Percentiles rank a stretch among this genome's conserved stretches.
Conservation (phyloP, 1,140 invertebrate species). For the Penaeus indicus region DNA sequence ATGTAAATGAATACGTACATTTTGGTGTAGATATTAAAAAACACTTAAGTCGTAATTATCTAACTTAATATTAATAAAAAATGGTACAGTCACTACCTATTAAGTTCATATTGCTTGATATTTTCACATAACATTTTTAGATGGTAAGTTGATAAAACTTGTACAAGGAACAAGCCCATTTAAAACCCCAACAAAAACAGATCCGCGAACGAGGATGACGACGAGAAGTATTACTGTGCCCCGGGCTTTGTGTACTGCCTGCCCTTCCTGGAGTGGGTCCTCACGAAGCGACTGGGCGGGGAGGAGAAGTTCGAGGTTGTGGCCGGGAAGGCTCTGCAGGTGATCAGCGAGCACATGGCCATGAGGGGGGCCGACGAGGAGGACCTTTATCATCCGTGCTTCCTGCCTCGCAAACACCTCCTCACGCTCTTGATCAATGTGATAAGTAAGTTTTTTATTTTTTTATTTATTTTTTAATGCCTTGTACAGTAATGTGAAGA, state of each 20-base stretch:
- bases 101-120: too few relatives aligned
- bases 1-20: too few relatives aligned
- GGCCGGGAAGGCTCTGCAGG: conserved; percentile 57
- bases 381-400: conserved; percentile 78
- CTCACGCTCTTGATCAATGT: conserved; percentile 84
- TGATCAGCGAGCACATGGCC: conserved; percentile 64
- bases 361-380: conserved; percentile 56
- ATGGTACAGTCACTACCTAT: too few relatives aligned
- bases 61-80: too few relatives aligned
- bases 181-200: not conserved
- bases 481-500: too few relatives aligned
- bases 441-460: conserved; percentile 75
- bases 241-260: conserved; percentile 88
- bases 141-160: too few relatives aligned
- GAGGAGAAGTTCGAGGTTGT: conserved; percentile 70
- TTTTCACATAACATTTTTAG: too few relatives aligned
- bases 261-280: conserved; percentile 81
- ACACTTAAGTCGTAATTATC: too few relatives aligned
- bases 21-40: too few relatives aligned
- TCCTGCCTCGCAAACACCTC: conserved; percentile 85
- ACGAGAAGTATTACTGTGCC: conserved; percentile 74
- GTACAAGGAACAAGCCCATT: too few relatives aligned
- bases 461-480: not conserved
- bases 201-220: conserved; percentile 37
- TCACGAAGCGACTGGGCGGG: conserved; percentile 69